Evolutionary conservation across 2,797 vertebrate genomes (phyloP), one percentile per base, ranked within the genome.

Genomic region (Thamnophis elegans): DNA sequence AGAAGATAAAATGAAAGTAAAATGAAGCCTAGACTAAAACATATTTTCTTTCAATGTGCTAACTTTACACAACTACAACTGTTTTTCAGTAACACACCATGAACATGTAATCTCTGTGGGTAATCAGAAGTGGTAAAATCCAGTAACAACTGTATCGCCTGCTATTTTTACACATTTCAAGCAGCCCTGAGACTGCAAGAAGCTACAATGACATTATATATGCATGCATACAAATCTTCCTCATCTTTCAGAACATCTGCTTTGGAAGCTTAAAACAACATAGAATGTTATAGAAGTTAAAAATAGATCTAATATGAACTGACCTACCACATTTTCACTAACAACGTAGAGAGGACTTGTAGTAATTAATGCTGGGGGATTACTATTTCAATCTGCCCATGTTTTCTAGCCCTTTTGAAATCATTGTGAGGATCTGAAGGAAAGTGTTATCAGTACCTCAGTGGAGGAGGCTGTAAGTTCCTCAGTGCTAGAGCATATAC

Each of bases 131-230:
- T 86, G 53, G n/a, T 65, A 86, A 53, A 51, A 26, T 86, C 78
- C 32, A 92, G 25, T 25, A 89, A 89, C 28, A 89, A 68, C 53
- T 54, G 16, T 55, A 65, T 14, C 28, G 36, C 55, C 25, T 92
- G 47, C 25, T 55, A 90, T 65, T 92, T 86, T 85, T 86, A 53
- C 59, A 90, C 32, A 55, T 90, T 90, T 68, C 78, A 58, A n/a
- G 47, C 47, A 89, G 53, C 86, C 22, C 51, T 47, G 53, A 73
- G 11, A 91, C 32, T 25, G 60, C 53, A 68, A 73, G 85, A 56
- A 91, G 85, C 7, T 20, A 54, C 9, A 16, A 36, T 87, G 90
- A 89, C 59, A 68, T 65, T 87, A 87, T 1, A 56, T 3, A 73
- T 12, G 73, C 73, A 47, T 12, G 22, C 73, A 47, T 82, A 82